Conservation (phyloP, 1,140 invertebrate genomes). For the Ephestia elutella region DNA sequence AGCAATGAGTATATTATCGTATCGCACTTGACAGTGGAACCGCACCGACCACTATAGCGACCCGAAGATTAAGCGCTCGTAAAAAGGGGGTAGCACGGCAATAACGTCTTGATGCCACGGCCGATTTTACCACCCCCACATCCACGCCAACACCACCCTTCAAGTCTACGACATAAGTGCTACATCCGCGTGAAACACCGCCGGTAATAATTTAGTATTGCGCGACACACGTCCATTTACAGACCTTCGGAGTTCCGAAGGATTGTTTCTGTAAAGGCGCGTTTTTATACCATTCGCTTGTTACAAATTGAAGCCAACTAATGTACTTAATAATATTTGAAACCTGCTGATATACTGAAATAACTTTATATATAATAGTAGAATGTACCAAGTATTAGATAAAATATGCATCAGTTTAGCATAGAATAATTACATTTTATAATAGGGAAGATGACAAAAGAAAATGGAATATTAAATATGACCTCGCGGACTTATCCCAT, state of each 20-base stretch:
- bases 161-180: conserved; percentile 3
- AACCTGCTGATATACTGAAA: too few species aligned
- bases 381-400: too few species aligned
- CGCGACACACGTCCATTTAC: conserved; percentile 57
- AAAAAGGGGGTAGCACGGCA: conserved; percentile 55
- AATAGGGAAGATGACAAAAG: too few species aligned
- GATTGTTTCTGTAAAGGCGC: conserved; percentile 19
- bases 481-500: too few species aligned
- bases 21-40: conserved; percentile 29
- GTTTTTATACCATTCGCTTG: conserved; percentile 3
- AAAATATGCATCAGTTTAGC: too few species aligned
- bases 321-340: too few species aligned
- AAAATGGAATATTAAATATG: too few species aligned
- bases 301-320: too few species aligned
- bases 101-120: conserved; percentile 57
- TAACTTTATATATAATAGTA: too few species aligned
- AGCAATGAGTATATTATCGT: too few species aligned
- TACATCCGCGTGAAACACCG: conserved; percentile 6
- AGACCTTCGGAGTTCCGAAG: conserved; percentile 32
- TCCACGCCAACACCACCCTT: conserved; percentile 15
- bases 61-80: conserved; percentile 63
- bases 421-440: too few species aligned
- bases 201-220: conserved; percentile 35
- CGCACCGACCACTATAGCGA: conserved; percentile 28
- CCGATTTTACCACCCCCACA: conserved; percentile 23